phyloP scores from a whole-genome alignment of 2,888 invertebrate genomes.

The Pherbina coryleti region DNA sequence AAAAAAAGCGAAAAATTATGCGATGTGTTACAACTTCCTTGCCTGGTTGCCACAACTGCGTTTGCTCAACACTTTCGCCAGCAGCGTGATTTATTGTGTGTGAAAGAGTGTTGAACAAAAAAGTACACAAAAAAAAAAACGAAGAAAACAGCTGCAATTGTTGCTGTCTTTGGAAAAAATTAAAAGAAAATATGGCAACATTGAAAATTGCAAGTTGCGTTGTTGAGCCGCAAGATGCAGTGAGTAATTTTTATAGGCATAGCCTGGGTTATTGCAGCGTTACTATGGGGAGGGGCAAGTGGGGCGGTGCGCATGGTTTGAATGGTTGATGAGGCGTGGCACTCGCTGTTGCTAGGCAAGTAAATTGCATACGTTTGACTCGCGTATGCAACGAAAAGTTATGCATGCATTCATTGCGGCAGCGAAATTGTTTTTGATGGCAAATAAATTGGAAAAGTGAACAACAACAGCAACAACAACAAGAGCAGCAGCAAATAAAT shows the following conservation, averaged over 20 bases:
- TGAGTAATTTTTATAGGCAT: too few relatives aligned
- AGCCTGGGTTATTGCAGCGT: too few relatives aligned
- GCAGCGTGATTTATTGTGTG: conserved; percentile 19
- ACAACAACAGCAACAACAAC: too few relatives aligned
- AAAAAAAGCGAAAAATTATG: neutral
- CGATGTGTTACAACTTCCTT: conserved; percentile 3
- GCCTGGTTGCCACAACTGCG: neutral
- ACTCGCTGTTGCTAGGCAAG: conserved; percentile 2
- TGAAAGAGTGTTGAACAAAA: neutral
- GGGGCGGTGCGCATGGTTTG: too few relatives aligned
- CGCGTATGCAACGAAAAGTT: neutral
- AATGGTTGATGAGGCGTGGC: neutral
- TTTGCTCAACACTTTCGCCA: conserved; percentile 16
- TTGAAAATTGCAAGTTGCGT: neutral
- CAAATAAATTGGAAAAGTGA: neutral
- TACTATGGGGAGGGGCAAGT: too few relatives aligned
- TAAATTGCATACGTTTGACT: neutral
- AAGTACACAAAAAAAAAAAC: neutral
- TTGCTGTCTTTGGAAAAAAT: neutral
- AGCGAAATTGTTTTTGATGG: neutral
- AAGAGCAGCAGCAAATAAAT: too few relatives aligned
- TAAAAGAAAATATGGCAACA: neutral
- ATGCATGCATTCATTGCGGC: neutral
- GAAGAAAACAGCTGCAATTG: conserved; percentile 2
- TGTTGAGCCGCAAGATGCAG: neutral